Conservation (phyloP, 2,888 invertebrate species). For the Idaea dimidiata region DNA sequence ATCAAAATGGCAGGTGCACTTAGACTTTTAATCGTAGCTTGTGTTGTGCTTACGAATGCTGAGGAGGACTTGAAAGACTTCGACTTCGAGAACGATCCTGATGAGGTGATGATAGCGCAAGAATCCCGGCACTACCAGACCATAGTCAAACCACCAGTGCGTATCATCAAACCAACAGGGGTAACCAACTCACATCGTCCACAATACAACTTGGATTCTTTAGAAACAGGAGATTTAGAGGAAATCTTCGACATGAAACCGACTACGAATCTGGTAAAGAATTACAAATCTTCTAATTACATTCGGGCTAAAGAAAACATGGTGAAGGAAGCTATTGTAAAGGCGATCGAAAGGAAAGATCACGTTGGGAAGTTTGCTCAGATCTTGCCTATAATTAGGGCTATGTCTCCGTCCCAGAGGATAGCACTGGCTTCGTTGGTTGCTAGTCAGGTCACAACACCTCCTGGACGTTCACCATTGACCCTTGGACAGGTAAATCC, state of each 20-base stretch:
- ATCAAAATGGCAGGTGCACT: slow-evolving; percentile 47
- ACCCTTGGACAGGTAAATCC: slow-evolving; percentile 78
- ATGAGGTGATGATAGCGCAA: slow-evolving; percentile 72
- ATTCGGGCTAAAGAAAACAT: slow-evolving; percentile 63
- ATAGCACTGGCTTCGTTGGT: slow-evolving; percentile 83
- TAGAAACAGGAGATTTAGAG: slow-evolving; percentile 60
- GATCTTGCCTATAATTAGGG: slow-evolving; percentile 83
- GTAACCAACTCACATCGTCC: slow-evolving; percentile 73
- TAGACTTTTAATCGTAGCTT: slow-evolving; percentile 39
- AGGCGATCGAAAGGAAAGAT: slow-evolving; percentile 80
- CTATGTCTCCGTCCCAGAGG: slow-evolving; percentile 82
- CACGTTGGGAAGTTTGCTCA: slow-evolving; percentile 82
- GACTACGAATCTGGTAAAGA: slow-evolving; percentile 45
- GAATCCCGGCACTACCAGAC: slow-evolving; percentile 68
- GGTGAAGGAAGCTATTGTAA: slow-evolving; percentile 76
- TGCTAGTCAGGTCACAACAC: slow-evolving; percentile 81
- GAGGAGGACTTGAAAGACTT: slow-evolving; percentile 59
- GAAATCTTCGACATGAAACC: slow-evolving; percentile 48
- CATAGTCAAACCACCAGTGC: slow-evolving; percentile 58
- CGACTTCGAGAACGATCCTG: slow-evolving; percentile 55
- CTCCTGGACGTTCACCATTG: slow-evolving; percentile 73
- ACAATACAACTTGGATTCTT: slow-evolving; percentile 69
- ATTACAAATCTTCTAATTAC: slow-evolving; percentile 47
- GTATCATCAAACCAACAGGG: slow-evolving; percentile 57
- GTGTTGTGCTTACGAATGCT: slow-evolving; percentile 39